Evolutionary conservation across 2,888 invertebrate genomes (phyloP).

Genomic region (Adelphocoris suturalis): DNA sequence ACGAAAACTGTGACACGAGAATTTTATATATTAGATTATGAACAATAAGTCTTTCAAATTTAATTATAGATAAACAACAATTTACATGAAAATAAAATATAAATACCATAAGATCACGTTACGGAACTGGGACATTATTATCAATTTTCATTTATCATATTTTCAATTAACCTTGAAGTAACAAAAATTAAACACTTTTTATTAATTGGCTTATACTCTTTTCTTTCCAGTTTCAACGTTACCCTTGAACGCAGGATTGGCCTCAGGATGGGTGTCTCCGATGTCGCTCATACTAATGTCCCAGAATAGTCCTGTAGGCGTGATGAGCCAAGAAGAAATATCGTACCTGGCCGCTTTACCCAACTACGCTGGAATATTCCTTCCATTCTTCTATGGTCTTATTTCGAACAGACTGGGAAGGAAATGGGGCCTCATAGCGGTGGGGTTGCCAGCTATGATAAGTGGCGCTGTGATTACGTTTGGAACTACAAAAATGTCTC

Average conservation of each 20-base stretch:
- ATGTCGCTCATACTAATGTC: constrained; percentile 6
- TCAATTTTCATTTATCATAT: too few species aligned
- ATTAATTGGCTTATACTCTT: too few species aligned
- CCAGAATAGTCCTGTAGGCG: constrained; percentile 23
- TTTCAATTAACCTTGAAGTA: too few species aligned
- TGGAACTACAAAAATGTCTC: neutral
- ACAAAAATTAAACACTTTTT: too few species aligned
- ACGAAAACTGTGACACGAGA: too few species aligned
- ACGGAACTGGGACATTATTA: too few species aligned
- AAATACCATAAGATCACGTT: too few species aligned
- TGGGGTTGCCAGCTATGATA: neutral
- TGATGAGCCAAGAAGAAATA: constrained; percentile 23
- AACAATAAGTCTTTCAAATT: too few species aligned
- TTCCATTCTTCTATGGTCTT: neutral
- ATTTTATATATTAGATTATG: too few species aligned
- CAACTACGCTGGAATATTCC: constrained; percentile 3
- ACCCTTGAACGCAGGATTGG: neutral
- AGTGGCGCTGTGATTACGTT: constrained; percentile 51
- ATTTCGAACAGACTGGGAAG: constrained; percentile 2
- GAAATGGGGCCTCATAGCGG: neutral
- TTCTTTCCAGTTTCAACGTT: constrained; percentile 25
- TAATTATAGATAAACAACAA: too few species aligned
- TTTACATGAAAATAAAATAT: too few species aligned
- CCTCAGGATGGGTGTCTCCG: constrained; percentile 46
- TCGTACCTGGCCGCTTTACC: constrained; percentile 15